Evolutionary conservation across 2,888 invertebrate species (phyloP).

Genomic region (Drosophila nr. perissopoda): DNA sequence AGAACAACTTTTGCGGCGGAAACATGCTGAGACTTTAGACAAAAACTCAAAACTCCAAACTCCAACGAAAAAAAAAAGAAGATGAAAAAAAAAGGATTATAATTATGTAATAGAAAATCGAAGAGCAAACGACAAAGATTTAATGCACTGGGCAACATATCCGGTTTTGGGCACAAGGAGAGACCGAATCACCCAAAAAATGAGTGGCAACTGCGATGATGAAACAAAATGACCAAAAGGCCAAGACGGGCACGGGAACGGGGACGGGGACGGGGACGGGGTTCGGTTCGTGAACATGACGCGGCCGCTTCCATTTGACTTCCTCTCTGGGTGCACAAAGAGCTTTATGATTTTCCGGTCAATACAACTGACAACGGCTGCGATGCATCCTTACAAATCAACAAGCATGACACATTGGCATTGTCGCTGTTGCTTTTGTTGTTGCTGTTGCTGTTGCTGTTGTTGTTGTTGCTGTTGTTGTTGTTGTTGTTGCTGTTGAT

Average conservation of each 20-base stretch:
- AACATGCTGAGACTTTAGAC: slow-evolving; percentile 48
- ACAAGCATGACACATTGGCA: slow-evolving; percentile 81
- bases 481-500: slow-evolving; percentile 22
- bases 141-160: slow-evolving; percentile 70
- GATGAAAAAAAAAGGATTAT: slow-evolving; percentile 57
- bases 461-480: slow-evolving; percentile 17
- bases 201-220: slow-evolving; percentile 26
- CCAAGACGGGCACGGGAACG: neutral
- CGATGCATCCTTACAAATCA: slow-evolving; percentile 78
- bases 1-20: slow-evolving; percentile 72
- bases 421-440: slow-evolving; percentile 19
- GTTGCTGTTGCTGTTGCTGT: slow-evolving; percentile 35
- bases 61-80: neutral
- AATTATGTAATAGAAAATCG: slow-evolving; percentile 66
- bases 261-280: neutral
- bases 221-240: slow-evolving; percentile 43
- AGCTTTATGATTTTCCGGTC: slow-evolving; percentile 82
- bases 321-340: slow-evolving; percentile 66
- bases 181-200: slow-evolving; percentile 10
- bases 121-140: slow-evolving; percentile 66
- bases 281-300: slow-evolving; percentile 51
- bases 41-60: slow-evolving; percentile 15
- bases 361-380: slow-evolving; percentile 71
- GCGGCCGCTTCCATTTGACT: slow-evolving; percentile 47
- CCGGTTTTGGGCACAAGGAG: slow-evolving; percentile 49